Conservation (phyloP, 2,888 invertebrate species). For the Maniola hyperantus region DNA sequence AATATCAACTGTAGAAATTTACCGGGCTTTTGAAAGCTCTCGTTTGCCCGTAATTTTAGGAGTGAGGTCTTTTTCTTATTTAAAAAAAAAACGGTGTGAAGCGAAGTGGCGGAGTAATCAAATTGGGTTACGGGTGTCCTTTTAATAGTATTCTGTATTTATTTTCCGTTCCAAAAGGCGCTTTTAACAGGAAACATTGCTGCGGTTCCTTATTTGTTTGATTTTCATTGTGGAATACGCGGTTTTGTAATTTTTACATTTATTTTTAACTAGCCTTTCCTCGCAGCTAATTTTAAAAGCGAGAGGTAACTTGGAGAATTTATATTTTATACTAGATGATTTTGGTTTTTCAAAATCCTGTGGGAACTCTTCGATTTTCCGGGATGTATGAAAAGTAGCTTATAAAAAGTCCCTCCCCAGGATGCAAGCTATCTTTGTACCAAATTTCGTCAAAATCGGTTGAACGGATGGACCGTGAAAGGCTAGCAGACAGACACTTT, state of each 20-base stretch:
- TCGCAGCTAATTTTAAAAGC: not conserved
- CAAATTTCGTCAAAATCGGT: no score
- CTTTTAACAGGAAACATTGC: slow-evolving; percentile 16
- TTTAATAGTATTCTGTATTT: slow-evolving; percentile 20
- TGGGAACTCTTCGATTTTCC: no score
- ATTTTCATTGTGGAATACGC: slow-evolving; percentile 3
- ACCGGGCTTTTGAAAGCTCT: not conserved
- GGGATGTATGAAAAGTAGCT: no score
- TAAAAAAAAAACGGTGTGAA: not conserved
- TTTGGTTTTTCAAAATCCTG: no score
- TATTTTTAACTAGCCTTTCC: not conserved
- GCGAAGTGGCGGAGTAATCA: slow-evolving; percentile 5
- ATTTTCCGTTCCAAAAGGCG: slow-evolving; percentile 16
- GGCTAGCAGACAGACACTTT: not conserved
- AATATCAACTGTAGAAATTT: not conserved
- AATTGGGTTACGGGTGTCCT: slow-evolving; percentile 21
- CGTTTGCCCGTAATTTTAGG: not conserved
- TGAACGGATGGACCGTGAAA: no score
- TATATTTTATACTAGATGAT: no score
- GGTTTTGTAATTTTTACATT: slow-evolving; percentile 7
- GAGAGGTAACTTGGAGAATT: no score
- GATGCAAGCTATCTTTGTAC: no score
- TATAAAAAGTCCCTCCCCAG: no score
- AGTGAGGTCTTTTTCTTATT: slow-evolving; percentile 8
- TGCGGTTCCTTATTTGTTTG: slow-evolving; percentile 20